Base-by-base conservation (phyloP, 2,888 invertebrate species). In the Eremobia ochroleuca region DNA sequence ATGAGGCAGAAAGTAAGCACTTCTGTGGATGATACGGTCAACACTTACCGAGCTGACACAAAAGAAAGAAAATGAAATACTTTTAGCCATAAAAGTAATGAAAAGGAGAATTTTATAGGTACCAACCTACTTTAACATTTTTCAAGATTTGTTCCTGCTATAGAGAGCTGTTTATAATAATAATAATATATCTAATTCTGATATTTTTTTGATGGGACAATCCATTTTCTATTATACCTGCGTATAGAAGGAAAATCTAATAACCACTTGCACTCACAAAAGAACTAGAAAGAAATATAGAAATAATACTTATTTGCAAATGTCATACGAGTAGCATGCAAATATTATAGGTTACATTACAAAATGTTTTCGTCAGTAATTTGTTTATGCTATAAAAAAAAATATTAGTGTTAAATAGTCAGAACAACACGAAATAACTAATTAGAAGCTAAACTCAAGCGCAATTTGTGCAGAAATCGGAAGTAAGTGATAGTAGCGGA, bases 1-100 rank as follows among this genome's bases (percentile, higher is more conserved):
- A 94, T 93, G 94, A 94, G 89, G 91, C 91, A 91, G 90, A 92
- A 91, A 89, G 88, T 90, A 90, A 90, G 90, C 89, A 90, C 86
- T 91, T 91, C 90, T 91, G 80, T 73, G 67, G 59, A 86, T 85
- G 86, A 83, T 86, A 82, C 77, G 82, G 85, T 86, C 81, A 81
- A 70, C 74, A 75, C 62, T 74, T 66, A 78, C 43, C 58, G 28
- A 34, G 13, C 11, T 70, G 58, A 78, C 55, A 71, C 59, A 79
- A 68, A 77, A 81, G 74, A 28, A 64, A 52, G 28, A 68, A 71
- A 72, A 69, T 72, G 3, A 58, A 66, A 52, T 59, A 71, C 43
- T 69, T 61, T 70, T 59, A 62, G 37, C 9, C 31, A 55, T 55
- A 55, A 55, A 64, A 15, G 18, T 61, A 46, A 69, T 61, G 71